Conservation (phyloP, 2,797 vertebrate genomes). For the Alosa sapidissima region DNA sequence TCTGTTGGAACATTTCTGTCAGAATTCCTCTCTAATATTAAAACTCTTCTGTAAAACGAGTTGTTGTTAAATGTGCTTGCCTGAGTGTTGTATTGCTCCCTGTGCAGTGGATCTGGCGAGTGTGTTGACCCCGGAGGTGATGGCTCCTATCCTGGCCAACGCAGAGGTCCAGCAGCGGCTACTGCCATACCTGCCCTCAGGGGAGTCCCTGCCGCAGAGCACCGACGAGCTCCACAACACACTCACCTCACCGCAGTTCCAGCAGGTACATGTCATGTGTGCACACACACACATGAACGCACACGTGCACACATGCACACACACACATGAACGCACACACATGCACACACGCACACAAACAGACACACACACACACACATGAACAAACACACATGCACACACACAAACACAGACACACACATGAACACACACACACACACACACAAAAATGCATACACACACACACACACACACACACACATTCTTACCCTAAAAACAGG, state of each 20-base stretch:
- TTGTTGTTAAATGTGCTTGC: neutral
- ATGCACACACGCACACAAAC: neutral
- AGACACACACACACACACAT: neutral
- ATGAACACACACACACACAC: conserved; percentile 83
- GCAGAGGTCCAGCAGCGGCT: conserved; percentile 92
- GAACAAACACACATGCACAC: neutral
- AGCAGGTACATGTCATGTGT: conserved; percentile 78
- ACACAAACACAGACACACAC: conserved; percentile 89
- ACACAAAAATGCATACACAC: neutral
- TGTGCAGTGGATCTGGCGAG: conserved; percentile 88
- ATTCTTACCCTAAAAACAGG: no score
- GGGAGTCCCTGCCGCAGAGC: conserved; percentile 90
- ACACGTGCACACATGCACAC: neutral
- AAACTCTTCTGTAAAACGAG: neutral
- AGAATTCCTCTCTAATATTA: neutral
- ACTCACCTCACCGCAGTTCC: conserved; percentile 94
- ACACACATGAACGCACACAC: neutral
- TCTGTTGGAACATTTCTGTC: no score
- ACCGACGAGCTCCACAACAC: conserved; percentile 95
- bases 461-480: conserved; percentile 84
- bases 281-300: neutral
- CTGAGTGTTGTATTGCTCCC: neutral
- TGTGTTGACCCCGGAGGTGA: conserved; percentile 96
- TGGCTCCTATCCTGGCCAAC: conserved; percentile 96
- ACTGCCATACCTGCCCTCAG: conserved; percentile 91